A percentile compares a stretch with the other conserved stretches of the same genome.
Conservation (phyloP, 92 coral and sea anemone genomes). For the Paragorgia papillata region DNA sequence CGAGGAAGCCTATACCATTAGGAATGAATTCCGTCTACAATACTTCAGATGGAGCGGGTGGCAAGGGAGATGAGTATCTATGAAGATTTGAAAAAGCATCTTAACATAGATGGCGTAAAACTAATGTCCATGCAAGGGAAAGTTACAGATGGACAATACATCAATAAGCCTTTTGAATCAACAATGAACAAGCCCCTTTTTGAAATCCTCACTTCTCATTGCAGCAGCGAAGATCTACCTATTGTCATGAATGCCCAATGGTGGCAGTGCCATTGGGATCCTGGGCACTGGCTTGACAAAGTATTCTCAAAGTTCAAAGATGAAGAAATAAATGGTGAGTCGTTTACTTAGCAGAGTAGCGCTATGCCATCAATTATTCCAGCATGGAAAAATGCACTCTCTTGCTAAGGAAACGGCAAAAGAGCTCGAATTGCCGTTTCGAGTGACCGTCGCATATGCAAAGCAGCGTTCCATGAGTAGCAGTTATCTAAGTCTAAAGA, state of each 20-base stretch:
- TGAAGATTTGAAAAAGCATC: neutral
- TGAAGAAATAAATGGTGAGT: constrained; percentile 8
- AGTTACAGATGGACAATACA: no score
- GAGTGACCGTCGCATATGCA: constrained; percentile 27
- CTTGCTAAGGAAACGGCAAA: constrained; percentile 33
- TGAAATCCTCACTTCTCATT: constrained; percentile 8
- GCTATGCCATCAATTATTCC: no score
- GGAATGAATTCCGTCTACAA: neutral
- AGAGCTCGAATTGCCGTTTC: constrained; percentile 9
- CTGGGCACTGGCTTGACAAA: neutral
- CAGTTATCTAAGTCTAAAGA: constrained; percentile 27
- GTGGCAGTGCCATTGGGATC: constrained; percentile 42
- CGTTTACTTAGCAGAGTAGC: constrained; percentile 23
- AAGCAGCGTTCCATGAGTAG: constrained; percentile 28
- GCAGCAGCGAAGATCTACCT: neutral
- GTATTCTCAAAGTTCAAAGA: constrained; percentile 28
- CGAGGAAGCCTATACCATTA: neutral
- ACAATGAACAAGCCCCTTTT: constrained; percentile 22
- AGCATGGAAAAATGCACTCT: constrained; percentile 30
- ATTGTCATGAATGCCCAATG: constrained; percentile 8
- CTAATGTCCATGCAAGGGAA: no score
- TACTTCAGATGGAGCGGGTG: neutral
- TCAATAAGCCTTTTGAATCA: constrained; percentile 17
- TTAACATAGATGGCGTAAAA: neutral
- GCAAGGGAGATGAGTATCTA: neutral